A percentile compares a stretch with the other conserved stretches of the same genome.
Conservation (phyloP, 1,140 invertebrate genomes). For the Diplogasteroides magnus region DNA sequence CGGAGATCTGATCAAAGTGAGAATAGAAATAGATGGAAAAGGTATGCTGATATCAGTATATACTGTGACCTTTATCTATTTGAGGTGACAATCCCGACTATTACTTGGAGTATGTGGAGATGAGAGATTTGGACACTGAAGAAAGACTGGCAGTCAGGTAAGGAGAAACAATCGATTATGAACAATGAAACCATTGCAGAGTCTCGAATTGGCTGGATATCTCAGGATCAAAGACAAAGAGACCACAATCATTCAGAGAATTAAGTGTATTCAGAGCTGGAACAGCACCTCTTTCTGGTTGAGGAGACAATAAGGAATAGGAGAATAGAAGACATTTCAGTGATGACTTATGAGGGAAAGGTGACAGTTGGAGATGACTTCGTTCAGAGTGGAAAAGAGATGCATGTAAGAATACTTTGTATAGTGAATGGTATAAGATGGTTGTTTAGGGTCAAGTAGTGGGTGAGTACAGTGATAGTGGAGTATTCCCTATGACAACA, state of each 20-base stretch:
- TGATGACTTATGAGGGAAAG: conserved; percentile 1
- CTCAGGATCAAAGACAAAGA: not conserved
- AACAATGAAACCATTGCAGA: conserved; percentile 3
- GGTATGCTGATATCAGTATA: not conserved
- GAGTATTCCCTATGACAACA: conserved; percentile 5
- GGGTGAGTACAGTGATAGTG: not conserved
- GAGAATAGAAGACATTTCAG: conserved; percentile 6
- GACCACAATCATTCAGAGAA: conserved; percentile 31
- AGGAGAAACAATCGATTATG: not conserved
- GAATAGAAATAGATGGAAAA: conserved; percentile 30
- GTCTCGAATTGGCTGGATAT: conserved; percentile 23
- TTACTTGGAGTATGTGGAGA: conserved; percentile 31
- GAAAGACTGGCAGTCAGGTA: conserved; percentile 29
- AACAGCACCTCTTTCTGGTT: not conserved
- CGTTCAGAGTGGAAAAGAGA: too few relatives aligned
- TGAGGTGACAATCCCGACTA: conserved; percentile 19
- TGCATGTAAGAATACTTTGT: too few relatives aligned
- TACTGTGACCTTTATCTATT: not conserved
- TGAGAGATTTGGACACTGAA: conserved; percentile 32
- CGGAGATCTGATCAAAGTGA: conserved; percentile 30
- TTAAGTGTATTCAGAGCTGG: conserved; percentile 14
- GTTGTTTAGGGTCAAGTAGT: not conserved
- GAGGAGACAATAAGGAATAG: not conserved
- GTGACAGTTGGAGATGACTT: not conserved
- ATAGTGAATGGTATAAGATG: too few relatives aligned